phyloP scores from a whole-genome alignment of 2,113 vertebrate species.

The Leptodactylus fuscus region DNA sequence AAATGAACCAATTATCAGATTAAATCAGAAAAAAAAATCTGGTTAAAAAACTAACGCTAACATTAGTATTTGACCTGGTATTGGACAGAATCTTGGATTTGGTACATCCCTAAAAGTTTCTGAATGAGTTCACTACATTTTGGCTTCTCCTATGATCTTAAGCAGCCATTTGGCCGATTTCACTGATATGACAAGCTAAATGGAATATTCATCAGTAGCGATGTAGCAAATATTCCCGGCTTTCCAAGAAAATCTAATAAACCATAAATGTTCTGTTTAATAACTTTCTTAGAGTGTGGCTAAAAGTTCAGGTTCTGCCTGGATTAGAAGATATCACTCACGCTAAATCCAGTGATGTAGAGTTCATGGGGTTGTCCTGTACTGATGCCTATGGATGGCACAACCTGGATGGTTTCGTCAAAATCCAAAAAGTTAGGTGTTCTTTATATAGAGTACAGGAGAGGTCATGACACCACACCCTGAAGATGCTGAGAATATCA shows the following conservation, averaged over 20 bases:
- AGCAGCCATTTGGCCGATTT: conserved; percentile 24
- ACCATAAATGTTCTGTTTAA: background rate
- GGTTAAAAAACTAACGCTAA: background rate
- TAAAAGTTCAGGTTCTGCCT: background rate
- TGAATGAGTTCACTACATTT: conserved; percentile 9
- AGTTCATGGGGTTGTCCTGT: background rate
- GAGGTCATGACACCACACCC: background rate
- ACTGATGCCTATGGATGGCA: too few species aligned
- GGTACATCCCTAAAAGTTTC: background rate
- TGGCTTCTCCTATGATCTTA: background rate
- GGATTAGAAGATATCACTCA: background rate
- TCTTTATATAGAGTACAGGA: background rate
- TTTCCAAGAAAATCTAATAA: background rate
- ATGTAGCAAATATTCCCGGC: background rate
- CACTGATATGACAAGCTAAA: conserved; percentile 9
- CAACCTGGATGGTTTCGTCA: background rate
- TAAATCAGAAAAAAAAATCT: background rate
- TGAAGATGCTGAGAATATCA: background rate
- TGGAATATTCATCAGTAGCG: background rate
- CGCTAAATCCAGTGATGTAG: background rate
- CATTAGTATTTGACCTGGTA: background rate
- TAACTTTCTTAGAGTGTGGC: background rate
- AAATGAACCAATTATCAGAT: background rate
- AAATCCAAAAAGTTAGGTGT: background rate
- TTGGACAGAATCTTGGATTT: conserved; percentile 6